Conservation (phyloP, 2,797 vertebrate genomes). For the Acanthurus lineatus region DNA sequence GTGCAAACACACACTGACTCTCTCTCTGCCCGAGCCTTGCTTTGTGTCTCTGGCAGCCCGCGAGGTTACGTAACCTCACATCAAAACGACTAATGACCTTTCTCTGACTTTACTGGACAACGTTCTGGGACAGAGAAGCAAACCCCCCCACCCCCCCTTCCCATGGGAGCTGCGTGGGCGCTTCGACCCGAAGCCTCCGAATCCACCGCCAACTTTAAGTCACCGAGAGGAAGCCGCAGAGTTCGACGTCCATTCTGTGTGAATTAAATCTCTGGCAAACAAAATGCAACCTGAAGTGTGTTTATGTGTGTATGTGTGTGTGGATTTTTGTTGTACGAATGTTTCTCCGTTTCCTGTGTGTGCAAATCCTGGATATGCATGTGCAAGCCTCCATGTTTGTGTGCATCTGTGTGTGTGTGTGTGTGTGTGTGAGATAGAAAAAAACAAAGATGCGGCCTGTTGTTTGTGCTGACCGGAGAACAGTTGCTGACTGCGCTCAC, state of each 20-base stretch:
- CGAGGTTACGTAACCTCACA: constrained; percentile 72
- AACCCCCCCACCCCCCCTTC: too few species aligned
- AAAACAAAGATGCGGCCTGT: neutral
- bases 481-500: constrained; percentile 71
- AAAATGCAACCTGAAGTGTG: constrained; percentile 34
- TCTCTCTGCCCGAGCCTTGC: constrained; percentile 31
- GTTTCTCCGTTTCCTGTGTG: constrained; percentile 25
- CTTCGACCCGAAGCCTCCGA: constrained; percentile 30
- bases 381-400: constrained; percentile 20
- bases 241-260: constrained; percentile 2
- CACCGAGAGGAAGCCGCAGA: neutral
- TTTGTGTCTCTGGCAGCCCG: constrained; percentile 55
- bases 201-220: constrained; percentile 12
- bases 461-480: constrained; percentile 73
- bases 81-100: constrained; percentile 68
- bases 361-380: constrained; percentile 49
- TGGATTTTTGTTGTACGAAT: constrained; percentile 16
- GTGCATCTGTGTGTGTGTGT: constrained; percentile 9
- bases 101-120: constrained; percentile 69
- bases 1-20: constrained; percentile 35
- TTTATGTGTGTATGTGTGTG: constrained; percentile 34
- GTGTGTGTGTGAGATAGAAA: constrained; percentile 10
- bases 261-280: constrained; percentile 4
- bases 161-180: constrained; percentile 34
- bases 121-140: constrained; percentile 40